These are phyloP conservation scores for Drosophila rellima DNA, from an alignment of 2,888 invertebrate genomes.

Conservation along the genomic window DNA sequence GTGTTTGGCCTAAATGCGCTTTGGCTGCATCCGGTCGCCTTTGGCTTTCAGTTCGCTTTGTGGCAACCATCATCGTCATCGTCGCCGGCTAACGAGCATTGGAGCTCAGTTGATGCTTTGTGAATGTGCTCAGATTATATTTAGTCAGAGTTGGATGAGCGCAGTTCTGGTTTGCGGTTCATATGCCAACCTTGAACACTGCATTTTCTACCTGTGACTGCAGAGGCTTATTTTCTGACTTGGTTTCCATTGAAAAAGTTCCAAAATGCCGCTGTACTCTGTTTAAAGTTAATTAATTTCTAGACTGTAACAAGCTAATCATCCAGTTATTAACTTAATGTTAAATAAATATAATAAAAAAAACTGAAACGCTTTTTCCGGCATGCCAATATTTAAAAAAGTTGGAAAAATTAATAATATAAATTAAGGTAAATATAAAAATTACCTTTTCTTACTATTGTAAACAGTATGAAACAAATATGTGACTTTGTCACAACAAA, in stretches of 20 bases:
- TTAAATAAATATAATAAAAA: no score
- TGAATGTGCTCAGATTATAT: constrained; percentile 36
- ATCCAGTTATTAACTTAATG: no score
- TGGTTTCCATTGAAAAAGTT: not conserved
- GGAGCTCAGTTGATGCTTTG: constrained; percentile 33
- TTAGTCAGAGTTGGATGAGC: constrained; percentile 23
- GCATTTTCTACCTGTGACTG: constrained; percentile 1
- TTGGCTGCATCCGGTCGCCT: constrained; percentile 41
- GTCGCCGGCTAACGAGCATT: constrained; percentile 29
- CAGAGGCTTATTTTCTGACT: not conserved
- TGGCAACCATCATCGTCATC: constrained; percentile 11
- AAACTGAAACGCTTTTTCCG: no score
- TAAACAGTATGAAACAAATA: no score
- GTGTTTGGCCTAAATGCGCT: constrained; percentile 51
- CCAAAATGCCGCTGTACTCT: not conserved
- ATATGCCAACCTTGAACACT: constrained; percentile 15
- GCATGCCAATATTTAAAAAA: no score
- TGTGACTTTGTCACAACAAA: no score
- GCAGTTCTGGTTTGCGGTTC: constrained; percentile 38
- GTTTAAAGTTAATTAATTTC: not conserved
- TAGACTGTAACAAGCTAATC: not conserved
- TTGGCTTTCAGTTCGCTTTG: constrained; percentile 40
- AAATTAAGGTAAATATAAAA: no score
- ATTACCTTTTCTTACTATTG: no score
- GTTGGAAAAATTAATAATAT: no score